Conservation (phyloP, 2,888 invertebrate species). For the Petrolisthes manimaculis region DNA sequence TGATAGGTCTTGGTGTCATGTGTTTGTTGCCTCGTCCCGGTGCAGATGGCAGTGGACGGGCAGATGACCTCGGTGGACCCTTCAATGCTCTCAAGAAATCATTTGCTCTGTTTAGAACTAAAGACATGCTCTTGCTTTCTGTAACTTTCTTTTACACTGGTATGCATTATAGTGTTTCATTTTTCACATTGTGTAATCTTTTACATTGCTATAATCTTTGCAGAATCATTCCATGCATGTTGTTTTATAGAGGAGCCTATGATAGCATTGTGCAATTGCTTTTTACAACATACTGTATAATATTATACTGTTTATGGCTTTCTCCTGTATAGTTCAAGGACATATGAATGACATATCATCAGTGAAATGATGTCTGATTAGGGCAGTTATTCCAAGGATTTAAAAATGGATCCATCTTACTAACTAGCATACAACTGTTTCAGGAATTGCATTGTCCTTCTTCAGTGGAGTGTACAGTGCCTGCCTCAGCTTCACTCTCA, state of each 20-base stretch:
- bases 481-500: constrained; percentile 86
- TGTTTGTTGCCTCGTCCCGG: constrained; percentile 64
- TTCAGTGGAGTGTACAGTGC: constrained; percentile 96
- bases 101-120: constrained; percentile 81
- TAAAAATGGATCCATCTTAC: too few species aligned
- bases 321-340: too few species aligned
- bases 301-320: too few species aligned
- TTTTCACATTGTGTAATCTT: constrained; percentile 6
- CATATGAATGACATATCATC: too few species aligned
- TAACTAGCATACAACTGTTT: neutral
- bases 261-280: too few species aligned
- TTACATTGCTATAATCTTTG: neutral
- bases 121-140: constrained; percentile 86
- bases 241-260: too few species aligned
- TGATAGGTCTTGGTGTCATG: constrained; percentile 65
- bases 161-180: constrained; percentile 69
- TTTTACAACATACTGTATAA: too few species aligned
- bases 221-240: neutral
- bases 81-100: constrained; percentile 81
- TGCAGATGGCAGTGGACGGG: constrained; percentile 42
- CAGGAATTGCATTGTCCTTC: constrained; percentile 92
- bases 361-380: too few species aligned
- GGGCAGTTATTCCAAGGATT: too few species aligned
- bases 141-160: constrained; percentile 92
- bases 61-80: constrained; percentile 59